Percentiles rank a stretch among this genome's conserved stretches.
Conservation (phyloP, 1,140 invertebrate genomes). For the Ctenoplectra terminalis region DNA sequence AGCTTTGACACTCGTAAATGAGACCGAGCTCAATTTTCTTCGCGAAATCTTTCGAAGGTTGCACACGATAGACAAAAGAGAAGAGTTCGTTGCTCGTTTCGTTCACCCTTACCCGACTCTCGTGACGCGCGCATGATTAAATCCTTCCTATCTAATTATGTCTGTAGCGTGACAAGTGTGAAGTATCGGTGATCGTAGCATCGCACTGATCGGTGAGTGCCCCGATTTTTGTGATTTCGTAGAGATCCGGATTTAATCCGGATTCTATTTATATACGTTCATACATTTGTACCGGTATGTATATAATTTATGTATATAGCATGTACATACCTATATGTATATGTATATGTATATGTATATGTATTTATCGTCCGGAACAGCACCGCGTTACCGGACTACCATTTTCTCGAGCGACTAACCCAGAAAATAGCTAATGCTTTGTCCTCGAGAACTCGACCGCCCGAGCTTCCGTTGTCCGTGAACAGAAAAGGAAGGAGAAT, state of each 20-base stretch:
- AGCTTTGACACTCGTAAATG: not conserved
- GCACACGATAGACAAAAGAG: too few relatives aligned
- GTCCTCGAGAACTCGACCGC: constrained; percentile 36
- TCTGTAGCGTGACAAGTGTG: constrained; percentile 31
- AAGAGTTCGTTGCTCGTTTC: constrained; percentile 16
- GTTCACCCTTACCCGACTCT: constrained; percentile 15
- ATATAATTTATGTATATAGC: not conserved
- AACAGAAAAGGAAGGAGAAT: not conserved
- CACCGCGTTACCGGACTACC: constrained; percentile 8
- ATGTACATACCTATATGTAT: not conserved
- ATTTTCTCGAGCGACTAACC: constrained; percentile 58
- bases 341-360: not conserved
- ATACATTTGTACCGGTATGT: not conserved
- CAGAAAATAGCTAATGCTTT: constrained; percentile 60
- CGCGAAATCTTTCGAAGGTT: not conserved
- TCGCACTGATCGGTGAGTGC: constrained; percentile 31
- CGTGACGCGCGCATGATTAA: constrained; percentile 32
- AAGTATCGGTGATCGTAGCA: constrained; percentile 46
- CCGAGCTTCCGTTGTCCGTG: not conserved
- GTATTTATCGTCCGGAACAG: constrained; percentile 58
- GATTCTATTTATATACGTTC: not conserved
- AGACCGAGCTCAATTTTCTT: not conserved
- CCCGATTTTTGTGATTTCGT: constrained; percentile 60
- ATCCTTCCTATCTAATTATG: constrained; percentile 57
- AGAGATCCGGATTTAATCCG: constrained; percentile 56